Percentiles rank a stretch among this genome's conserved stretches.
Evolutionary conservation across 2,888 invertebrate genomes (phyloP).

Genomic region (Pyrrhosoma nymphula): DNA sequence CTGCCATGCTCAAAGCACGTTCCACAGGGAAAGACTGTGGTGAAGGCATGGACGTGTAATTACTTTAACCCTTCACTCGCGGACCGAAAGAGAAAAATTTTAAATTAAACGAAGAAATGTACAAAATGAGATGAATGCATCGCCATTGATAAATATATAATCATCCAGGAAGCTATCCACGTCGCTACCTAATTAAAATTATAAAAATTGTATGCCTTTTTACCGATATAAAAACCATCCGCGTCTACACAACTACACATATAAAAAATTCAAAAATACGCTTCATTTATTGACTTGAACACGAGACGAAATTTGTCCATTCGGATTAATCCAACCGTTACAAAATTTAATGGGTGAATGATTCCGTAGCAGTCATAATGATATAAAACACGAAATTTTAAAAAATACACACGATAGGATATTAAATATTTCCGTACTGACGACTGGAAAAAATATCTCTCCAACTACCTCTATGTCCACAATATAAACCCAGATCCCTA

Average conservation of each 20-base stretch:
- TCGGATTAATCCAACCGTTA: neutral
- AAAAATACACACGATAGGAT: neutral
- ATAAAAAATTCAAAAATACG: neutral
- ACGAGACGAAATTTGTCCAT: neutral
- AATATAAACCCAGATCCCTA: neutral
- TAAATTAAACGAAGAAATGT: too few species aligned
- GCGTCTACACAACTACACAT: too few species aligned
- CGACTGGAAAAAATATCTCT: neutral
- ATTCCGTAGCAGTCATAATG: neutral
- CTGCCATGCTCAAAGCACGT: neutral
- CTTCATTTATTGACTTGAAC: neutral
- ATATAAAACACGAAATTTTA: neutral
- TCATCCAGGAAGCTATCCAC: too few species aligned
- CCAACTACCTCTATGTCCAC: neutral
- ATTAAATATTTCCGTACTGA: neutral
- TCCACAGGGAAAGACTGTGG: neutral
- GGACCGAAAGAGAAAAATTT: too few species aligned
- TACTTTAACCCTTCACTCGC: neutral
- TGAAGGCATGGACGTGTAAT: neutral
- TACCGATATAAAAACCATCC: too few species aligned
- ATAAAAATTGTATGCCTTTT: too few species aligned
- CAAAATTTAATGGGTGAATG: neutral
- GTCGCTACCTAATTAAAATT: too few species aligned
- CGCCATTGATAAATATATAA: too few species aligned
- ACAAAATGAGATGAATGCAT: too few species aligned